Evolutionary conservation across 2,888 invertebrate genomes (phyloP).

Genomic region (Carcina quercana): DNA sequence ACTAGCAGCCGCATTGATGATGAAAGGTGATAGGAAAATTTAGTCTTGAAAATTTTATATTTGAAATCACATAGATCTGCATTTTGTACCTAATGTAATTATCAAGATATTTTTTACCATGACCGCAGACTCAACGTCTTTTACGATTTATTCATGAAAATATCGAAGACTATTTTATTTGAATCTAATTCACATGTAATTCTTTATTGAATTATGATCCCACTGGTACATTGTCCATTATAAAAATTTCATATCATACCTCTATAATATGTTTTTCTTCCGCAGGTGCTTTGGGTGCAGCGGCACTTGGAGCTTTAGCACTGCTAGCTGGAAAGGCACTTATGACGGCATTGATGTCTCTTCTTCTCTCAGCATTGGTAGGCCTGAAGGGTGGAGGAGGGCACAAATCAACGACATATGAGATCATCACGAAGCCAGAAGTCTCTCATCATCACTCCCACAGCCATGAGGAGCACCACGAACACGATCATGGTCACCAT

Average conservation of each 20-base stretch:
- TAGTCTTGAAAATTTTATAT: too few species aligned
- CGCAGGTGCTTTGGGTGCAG: slow-evolving; percentile 79
- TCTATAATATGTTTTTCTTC: too few species aligned
- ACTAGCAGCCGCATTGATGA: slow-evolving; percentile 76
- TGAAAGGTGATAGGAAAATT: slow-evolving; percentile 78
- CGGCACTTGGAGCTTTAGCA: slow-evolving; percentile 83
- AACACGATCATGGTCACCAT: slow-evolving; percentile 68
- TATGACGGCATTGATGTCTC: slow-evolving; percentile 86
- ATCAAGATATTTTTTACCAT: too few species aligned
- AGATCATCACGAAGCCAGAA: slow-evolving; percentile 88
- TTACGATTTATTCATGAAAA: too few species aligned
- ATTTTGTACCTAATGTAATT: too few species aligned
- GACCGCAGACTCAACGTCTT: too few species aligned
- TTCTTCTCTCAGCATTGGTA: slow-evolving; percentile 83
- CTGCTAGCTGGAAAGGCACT: slow-evolving; percentile 88
- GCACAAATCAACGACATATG: slow-evolving; percentile 84
- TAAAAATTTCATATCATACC: background rate
- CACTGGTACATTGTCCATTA: too few species aligned
- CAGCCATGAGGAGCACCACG: slow-evolving; percentile 79
- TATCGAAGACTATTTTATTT: too few species aligned
- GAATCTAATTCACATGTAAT: too few species aligned
- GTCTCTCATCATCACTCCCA: slow-evolving; percentile 82
- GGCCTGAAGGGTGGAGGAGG: slow-evolving; percentile 83
- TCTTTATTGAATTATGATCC: too few species aligned
- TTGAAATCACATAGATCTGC: too few species aligned